Conservation (phyloP, 2,888 invertebrate species). For the Tiliacea citrago region DNA sequence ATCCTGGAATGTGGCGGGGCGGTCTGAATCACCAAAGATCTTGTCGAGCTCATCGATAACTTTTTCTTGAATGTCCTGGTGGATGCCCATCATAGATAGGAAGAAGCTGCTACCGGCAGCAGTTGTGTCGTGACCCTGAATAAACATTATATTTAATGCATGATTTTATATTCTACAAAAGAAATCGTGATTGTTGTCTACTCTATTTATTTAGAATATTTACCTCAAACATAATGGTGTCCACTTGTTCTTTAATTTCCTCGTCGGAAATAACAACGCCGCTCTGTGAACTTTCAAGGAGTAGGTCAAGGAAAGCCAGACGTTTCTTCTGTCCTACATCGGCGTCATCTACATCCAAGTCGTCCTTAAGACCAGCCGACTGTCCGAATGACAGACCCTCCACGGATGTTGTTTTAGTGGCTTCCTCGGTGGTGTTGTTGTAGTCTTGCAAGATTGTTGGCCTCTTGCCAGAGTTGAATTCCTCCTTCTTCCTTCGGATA, state of each 20-base stretch:
- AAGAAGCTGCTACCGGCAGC: constrained; percentile 96
- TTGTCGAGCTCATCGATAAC: constrained; percentile 93
- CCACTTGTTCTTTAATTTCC: constrained; percentile 96
- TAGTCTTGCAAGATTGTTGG: constrained; percentile 77
- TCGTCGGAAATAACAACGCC: constrained; percentile 93
- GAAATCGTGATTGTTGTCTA: constrained; percentile 14
- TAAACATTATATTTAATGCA: constrained; percentile 37
- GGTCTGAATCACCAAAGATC: constrained; percentile 94
- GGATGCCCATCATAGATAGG: constrained; percentile 94
- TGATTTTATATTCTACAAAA: constrained; percentile 38
- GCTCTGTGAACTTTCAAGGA: constrained; percentile 94
- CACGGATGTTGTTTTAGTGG: constrained; percentile 84
- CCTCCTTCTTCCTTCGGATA: constrained; percentile 94
- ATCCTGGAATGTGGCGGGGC: constrained; percentile 95
- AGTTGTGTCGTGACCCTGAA: constrained; percentile 94
- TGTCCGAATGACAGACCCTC: constrained; percentile 94
- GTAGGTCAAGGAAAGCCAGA: constrained; percentile 96
- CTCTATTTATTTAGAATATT: constrained; percentile 46
- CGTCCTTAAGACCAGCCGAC: constrained; percentile 94
- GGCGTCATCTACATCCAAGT: constrained; percentile 94
- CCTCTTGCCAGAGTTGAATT: constrained; percentile 92
- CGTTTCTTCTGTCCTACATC: constrained; percentile 95
- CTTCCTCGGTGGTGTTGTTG: constrained; percentile 69
- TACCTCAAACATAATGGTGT: constrained; percentile 97
- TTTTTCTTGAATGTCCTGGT: constrained; percentile 93